Conservation (phyloP, 2,113 vertebrate species). For the Corythornis vintsioides region DNA sequence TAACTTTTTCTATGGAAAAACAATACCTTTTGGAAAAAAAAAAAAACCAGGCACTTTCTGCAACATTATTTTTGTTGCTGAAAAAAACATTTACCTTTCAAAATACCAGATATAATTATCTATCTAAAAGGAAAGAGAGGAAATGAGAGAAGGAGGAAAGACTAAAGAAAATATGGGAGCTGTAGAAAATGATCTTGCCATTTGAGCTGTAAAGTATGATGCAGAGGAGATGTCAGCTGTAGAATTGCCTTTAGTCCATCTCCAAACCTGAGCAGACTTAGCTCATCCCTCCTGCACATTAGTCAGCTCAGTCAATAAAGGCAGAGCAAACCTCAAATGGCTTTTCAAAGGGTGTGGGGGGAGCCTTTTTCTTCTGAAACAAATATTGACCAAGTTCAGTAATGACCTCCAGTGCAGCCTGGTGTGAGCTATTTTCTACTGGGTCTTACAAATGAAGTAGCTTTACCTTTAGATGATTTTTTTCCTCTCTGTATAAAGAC, state of each 20-base stretch:
- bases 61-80: not conserved
- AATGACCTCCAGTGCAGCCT: not conserved
- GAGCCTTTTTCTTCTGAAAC: not conserved
- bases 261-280: not conserved
- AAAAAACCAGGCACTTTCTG: not conserved
- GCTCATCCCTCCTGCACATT: not conserved
- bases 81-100: not conserved
- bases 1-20: not conserved
- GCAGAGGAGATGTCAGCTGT: not conserved
- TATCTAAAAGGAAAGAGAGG: not conserved
- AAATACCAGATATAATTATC: not conserved
- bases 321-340: not conserved
- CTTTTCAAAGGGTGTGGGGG: not conserved
- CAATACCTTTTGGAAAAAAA: not conserved
- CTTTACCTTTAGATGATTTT: not conserved
- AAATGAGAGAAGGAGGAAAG: not conserved
- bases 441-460: not conserved
- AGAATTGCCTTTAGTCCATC: not conserved
- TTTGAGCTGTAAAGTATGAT: not conserved
- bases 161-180: not conserved
- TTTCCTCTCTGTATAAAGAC: not conserved
- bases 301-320: not conserved
- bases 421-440: not conserved
- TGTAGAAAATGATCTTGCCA: not conserved
- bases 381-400: not conserved